Conservation (phyloP, 2,797 vertebrate species). For the Characodon lateralis region DNA sequence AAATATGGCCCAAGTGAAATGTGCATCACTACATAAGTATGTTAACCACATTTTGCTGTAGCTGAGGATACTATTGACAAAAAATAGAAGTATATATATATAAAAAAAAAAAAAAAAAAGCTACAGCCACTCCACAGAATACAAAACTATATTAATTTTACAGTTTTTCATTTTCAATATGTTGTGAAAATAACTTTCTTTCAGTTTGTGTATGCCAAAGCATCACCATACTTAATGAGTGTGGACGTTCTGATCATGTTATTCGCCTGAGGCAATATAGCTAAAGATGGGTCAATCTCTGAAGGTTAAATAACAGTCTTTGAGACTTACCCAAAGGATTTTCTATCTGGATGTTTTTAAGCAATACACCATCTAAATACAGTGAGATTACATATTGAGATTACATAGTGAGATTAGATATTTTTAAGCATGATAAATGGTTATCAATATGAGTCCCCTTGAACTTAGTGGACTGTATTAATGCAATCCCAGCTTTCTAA, state of each 20-base stretch:
- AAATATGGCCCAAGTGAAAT: background rate
- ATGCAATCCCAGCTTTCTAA: slow-evolving; percentile 4
- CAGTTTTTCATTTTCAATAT: background rate
- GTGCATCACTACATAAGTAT: background rate
- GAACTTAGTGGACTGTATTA: background rate
- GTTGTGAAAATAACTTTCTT: background rate
- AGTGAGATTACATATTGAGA: slow-evolving; percentile 9
- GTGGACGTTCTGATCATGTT: background rate
- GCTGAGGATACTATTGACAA: background rate
- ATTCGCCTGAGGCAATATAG: slow-evolving; percentile 25
- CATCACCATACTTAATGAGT: background rate
- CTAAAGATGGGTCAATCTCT: background rate
- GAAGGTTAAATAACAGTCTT: slow-evolving; percentile 41
- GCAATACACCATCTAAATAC: slow-evolving; percentile 31
- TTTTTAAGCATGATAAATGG: slow-evolving; percentile 22
- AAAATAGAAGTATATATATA: background rate
- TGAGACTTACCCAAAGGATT: slow-evolving; percentile 3
- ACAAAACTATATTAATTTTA: background rate
- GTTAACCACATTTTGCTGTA: no score
- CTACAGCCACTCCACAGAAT: background rate
- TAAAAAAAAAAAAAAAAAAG: background rate
- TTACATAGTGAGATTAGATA: slow-evolving; percentile 10
- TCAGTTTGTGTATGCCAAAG: background rate
- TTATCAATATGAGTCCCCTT: slow-evolving; percentile 25
- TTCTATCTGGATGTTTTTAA: slow-evolving; percentile 3